Percentiles rank a stretch among this genome's conserved stretches.
Conservation (phyloP, 2,888 invertebrate genomes). For the Dysmachus trigonus region DNA sequence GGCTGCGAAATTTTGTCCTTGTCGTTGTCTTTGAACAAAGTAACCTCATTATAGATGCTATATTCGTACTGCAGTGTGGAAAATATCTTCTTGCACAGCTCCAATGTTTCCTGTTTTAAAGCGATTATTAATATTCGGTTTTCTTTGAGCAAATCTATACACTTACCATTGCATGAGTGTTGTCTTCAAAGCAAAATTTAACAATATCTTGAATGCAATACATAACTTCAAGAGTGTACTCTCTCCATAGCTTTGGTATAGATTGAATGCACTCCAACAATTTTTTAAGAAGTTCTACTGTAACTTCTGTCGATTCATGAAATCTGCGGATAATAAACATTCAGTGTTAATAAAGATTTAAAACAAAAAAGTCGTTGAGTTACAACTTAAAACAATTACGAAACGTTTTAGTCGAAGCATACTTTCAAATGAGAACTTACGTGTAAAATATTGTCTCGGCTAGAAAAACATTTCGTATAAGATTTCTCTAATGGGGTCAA, state of each 20-base stretch:
- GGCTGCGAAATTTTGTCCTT: neutral
- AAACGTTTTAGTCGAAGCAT: no score
- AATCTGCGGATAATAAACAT: neutral
- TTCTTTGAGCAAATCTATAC: neutral
- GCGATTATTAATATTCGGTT: neutral
- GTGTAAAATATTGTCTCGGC: no score
- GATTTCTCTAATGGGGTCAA: no score
- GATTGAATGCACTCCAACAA: neutral
- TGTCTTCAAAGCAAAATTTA: constrained; percentile 34
- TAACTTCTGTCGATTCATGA: constrained; percentile 1
- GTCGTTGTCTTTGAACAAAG: neutral
- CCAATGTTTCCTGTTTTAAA: neutral
- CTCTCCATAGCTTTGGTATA: neutral
- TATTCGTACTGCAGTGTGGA: neutral
- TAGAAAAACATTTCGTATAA: no score
- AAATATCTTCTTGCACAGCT: constrained; percentile 12
- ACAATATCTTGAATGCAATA: constrained; percentile 28
- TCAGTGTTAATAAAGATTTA: neutral
- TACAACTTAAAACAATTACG: no score
- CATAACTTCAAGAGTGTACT: neutral
- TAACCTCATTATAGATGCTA: neutral
- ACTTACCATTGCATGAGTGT: neutral
- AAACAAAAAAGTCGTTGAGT: no score
- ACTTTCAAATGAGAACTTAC: no score
- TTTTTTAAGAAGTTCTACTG: neutral